phyloP scores from a whole-genome alignment of 2,888 invertebrate species.

The Gryllus longicercus region DNA sequence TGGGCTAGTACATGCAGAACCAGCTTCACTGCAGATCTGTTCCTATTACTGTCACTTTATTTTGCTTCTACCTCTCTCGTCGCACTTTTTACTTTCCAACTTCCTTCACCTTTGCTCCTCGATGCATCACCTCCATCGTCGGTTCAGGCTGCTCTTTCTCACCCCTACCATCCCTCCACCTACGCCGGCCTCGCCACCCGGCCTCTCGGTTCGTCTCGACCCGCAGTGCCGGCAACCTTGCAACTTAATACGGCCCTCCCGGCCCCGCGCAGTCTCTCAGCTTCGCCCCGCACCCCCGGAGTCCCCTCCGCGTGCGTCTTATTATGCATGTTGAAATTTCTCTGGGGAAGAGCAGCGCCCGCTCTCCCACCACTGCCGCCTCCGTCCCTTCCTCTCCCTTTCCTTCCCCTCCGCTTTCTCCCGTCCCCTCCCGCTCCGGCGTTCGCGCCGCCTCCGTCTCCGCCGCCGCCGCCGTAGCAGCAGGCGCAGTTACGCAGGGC shows the following conservation, averaged over 20 bases:
- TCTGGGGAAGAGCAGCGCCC: neutral
- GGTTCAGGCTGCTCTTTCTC: too few species aligned
- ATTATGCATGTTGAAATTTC: slow-evolving; percentile 5
- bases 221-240: neutral
- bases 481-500: neutral
- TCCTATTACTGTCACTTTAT: too few species aligned
- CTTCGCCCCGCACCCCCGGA: neutral
- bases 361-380: neutral
- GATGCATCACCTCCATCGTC: too few species aligned
- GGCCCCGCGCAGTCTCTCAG: neutral
- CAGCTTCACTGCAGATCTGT: too few species aligned
- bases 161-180: too few species aligned
- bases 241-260: slow-evolving; percentile 17
- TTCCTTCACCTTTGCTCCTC: too few species aligned
- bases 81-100: too few species aligned
- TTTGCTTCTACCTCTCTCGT: too few species aligned
- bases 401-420: neutral
- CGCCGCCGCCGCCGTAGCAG: neutral
- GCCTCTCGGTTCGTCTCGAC: too few species aligned
- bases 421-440: neutral
- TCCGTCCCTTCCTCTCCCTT: neutral
- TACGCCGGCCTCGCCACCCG: too few species aligned
- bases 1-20: too few species aligned
- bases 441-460: neutral
- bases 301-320: slow-evolving; percentile 1